Conservation (phyloP, 2,113 vertebrate genomes). For the Synchiropus splendidus region DNA sequence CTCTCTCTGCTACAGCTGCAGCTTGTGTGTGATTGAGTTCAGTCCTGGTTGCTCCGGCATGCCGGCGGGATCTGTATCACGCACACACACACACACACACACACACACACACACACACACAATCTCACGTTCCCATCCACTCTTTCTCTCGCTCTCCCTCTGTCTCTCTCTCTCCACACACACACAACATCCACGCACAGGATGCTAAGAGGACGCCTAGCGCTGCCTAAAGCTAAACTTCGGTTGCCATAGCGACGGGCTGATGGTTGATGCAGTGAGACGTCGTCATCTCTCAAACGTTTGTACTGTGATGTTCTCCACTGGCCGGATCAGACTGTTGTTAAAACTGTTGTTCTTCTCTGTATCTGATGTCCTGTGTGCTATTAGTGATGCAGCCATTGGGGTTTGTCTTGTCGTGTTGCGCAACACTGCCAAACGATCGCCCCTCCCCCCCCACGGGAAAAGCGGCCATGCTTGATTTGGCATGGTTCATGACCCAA, state of each 20-base stretch:
- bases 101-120: too few relatives aligned
- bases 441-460: constrained; percentile 76
- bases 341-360: constrained; percentile 99
- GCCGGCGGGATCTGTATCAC: constrained; percentile 62
- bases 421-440: constrained; percentile 98
- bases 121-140: too few relatives aligned
- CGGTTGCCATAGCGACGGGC: constrained; percentile 39
- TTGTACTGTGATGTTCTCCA: constrained; percentile 7
- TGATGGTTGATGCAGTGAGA: constrained; percentile 38
- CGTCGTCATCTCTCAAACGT: constrained; percentile 7
- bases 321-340: constrained; percentile 68
- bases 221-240: constrained; percentile 48
- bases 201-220: constrained; percentile 60
- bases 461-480: constrained; percentile 99
- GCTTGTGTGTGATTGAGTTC: constrained; percentile 68
- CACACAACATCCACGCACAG: constrained; percentile 2
- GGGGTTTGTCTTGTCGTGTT: constrained; percentile 98
- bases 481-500: constrained; percentile 99
- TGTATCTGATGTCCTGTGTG: constrained; percentile 99
- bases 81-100: constrained; percentile 20
- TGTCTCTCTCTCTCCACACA: too few relatives aligned
- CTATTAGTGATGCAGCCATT: constrained; percentile 99
- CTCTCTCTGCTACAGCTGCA: constrained; percentile 63
- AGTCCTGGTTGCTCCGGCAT: constrained; percentile 67
- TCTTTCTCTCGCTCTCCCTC: too few relatives aligned